These are phyloP conservation scores for Rhingia rostrata DNA, from an alignment of 2,888 invertebrate genomes.

Conservation along the genomic window DNA sequence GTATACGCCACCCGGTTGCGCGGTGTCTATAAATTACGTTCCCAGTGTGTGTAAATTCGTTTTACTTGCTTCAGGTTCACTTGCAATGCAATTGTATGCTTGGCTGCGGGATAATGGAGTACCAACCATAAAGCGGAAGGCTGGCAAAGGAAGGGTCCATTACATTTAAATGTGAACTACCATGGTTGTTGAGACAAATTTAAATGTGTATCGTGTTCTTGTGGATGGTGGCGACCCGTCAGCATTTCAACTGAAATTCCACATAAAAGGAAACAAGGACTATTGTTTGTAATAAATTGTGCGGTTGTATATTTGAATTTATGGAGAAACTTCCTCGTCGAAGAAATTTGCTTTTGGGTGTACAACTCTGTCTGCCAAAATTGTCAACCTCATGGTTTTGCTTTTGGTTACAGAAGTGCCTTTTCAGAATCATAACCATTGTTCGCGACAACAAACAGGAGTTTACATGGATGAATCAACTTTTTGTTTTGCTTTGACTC, in stretches of 20 bases:
- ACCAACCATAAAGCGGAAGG: background rate
- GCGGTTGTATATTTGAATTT: background rate
- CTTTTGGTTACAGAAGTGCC: background rate
- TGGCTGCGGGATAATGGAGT: background rate
- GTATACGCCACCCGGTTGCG: constrained; percentile 56
- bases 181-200: constrained; percentile 25
- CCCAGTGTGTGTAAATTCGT: background rate
- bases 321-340: background rate
- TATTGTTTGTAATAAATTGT: background rate
- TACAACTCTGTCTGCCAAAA: background rate
- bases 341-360: background rate
- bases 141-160: background rate
- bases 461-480: background rate
- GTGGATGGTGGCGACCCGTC: constrained; percentile 24
- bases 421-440: background rate
- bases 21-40: background rate
- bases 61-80: background rate
- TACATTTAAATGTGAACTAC: background rate
- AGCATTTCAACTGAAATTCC: constrained; percentile 4
- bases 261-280: background rate
- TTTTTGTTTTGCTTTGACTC: background rate
- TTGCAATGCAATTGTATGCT: constrained; percentile 11
- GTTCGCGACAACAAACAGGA: too few species aligned
- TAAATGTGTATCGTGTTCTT: background rate
- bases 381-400: background rate